phyloP scores from a whole-genome alignment of 2,797 vertebrate genomes.

The Parauchenoglanis punctatus region DNA sequence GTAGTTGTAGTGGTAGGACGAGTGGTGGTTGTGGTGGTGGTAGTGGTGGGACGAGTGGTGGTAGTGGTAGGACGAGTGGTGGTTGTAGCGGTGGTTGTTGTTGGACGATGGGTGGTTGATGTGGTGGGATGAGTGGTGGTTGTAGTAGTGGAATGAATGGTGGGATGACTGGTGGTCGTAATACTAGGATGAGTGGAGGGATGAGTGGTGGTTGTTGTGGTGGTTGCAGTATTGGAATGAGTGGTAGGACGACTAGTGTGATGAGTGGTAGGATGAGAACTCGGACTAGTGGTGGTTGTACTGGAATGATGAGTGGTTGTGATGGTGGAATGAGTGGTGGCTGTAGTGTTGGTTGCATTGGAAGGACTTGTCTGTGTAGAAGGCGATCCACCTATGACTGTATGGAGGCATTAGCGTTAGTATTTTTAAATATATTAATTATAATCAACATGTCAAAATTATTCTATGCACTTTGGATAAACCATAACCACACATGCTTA shows the following conservation, averaged over 20 bases:
- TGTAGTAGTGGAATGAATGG: neutral
- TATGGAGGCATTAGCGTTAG: neutral
- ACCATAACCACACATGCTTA: neutral
- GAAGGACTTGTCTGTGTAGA: neutral
- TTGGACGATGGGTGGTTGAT: neutral
- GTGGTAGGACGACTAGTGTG: neutral
- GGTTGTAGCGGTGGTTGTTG: neutral
- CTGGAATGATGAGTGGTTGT: neutral
- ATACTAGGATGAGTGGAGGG: neutral
- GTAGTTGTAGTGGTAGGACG: neutral
- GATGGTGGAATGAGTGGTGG: neutral
- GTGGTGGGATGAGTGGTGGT: neutral
- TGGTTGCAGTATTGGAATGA: too few relatives aligned
- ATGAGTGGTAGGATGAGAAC: neutral
- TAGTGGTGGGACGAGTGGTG: neutral
- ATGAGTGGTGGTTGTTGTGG: neutral
- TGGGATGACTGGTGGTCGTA: neutral
- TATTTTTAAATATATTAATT: neutral
- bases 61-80: neutral
- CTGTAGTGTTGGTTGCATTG: neutral
- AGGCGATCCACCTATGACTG: neutral
- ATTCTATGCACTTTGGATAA: neutral
- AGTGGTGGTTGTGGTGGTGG: neutral
- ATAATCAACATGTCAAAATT: neutral
- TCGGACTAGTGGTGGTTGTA: neutral